Percentiles rank a stretch among this genome's conserved stretches.
Conservation (phyloP, 2,797 vertebrate genomes). For the Paguma larvata region DNA sequence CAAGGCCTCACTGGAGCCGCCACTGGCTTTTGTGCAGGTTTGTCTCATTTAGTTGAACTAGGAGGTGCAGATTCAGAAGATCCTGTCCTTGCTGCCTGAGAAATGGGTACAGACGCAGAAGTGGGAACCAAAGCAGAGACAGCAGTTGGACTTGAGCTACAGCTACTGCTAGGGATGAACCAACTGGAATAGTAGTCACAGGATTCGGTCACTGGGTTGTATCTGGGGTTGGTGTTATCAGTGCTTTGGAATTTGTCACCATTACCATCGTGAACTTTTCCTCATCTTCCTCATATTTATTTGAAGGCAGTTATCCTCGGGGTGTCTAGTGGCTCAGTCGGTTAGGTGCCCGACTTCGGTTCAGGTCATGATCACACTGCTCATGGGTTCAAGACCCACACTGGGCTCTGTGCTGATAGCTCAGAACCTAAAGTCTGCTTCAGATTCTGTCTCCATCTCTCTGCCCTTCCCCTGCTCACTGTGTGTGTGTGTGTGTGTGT, state of each 20-base stretch:
- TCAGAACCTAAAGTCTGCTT: too few relatives aligned
- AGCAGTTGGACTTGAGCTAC: constrained; percentile 67
- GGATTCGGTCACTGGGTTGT: constrained; percentile 72
- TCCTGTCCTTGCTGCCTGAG: constrained; percentile 78
- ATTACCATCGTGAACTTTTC: constrained; percentile 95
- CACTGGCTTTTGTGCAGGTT: constrained; percentile 83
- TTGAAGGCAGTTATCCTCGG: constrained; percentile 87
- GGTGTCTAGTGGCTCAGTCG: too few relatives aligned
- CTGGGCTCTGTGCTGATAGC: too few relatives aligned
- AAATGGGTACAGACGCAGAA: constrained; percentile 78
- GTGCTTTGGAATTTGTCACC: constrained; percentile 94
- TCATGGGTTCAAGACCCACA: too few relatives aligned
- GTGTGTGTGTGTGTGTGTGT: too few relatives aligned
- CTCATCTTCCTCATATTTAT: constrained; percentile 92
- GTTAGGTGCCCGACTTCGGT: too few relatives aligned
- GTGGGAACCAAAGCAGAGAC: constrained; percentile 76
- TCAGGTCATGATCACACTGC: too few relatives aligned
- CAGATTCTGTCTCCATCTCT: too few relatives aligned
- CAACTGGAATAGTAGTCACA: constrained; percentile 58
- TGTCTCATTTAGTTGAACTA: constrained; percentile 85
- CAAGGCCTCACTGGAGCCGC: constrained; percentile 84
- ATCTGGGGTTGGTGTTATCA: constrained; percentile 76
- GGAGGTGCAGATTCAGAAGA: constrained; percentile 83
- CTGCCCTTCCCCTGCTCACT: too few relatives aligned
- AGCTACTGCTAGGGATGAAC: constrained; percentile 75